Evolutionary conservation across 1,140 invertebrate species (phyloP), one percentile per base, ranked within the genome.

Genomic region (Metaphire vulgaris): DNA sequence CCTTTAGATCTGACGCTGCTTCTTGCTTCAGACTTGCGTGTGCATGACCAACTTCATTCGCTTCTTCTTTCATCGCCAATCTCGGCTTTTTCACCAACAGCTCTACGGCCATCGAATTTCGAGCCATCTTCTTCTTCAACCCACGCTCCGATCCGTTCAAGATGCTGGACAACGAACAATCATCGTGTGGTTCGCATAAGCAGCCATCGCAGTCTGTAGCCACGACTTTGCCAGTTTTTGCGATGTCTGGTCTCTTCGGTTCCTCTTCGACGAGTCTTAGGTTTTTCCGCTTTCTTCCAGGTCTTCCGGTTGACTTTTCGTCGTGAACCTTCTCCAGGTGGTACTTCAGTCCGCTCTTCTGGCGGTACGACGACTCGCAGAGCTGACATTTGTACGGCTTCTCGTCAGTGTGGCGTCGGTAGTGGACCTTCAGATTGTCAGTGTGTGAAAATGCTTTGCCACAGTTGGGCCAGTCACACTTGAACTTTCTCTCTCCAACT

Each of bases 401-500:
- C 84, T 93, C 92, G 76, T 92, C 92, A 1, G 92, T 93, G 82
- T 94, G 92, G 83, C 91, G 91, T 34, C 92, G 88, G 56, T 90
- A 86, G 84, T 94, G 93, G 80, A 93, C 92, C 81, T 92, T 92
- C 79, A 93, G 88, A 16, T 84, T 84, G 78, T 84, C 84, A 66
- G 83, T 75, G 78, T 83, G 83, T 16, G 82, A 78, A 76, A 85
- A 85, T 1, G 81, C 82, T 77, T 83, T 83, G 28, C 82, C 81
- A 79, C 84, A 85, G 15, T 80, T 81, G 26, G 79, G 78, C 79
- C 80, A 82, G 21, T 75, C 72, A 78, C 84, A 85, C 69, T 81
- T 80, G 76, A 79, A 85, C 75, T 83, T 84, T 21, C 81, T 69
- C 72, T 83, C 83, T 33, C 82, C 83, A 83, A 75, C 15, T 79